Base-by-base conservation (phyloP, 1,140 invertebrate species). In the Chionoecetes opilio region DNA sequence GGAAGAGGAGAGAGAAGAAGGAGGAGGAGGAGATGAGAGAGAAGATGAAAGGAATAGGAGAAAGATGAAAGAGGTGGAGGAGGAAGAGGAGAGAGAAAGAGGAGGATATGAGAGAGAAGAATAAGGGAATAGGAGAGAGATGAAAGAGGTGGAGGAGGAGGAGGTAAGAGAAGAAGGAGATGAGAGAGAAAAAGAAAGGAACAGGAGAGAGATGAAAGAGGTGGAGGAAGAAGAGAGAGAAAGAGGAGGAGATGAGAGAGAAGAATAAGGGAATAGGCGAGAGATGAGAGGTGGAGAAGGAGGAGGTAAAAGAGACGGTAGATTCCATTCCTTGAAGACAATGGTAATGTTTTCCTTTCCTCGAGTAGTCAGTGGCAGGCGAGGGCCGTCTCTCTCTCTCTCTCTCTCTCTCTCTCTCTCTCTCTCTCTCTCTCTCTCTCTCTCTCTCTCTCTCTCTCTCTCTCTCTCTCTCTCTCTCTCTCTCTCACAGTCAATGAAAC, bases 331-430 rank as follows among this genome's bases (percentile, higher is more conserved):
- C 86, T 37, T 37, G 88, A 90, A 90, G 88, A 90, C 88, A 90
- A 90, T 90, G 29, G 88, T 41, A 90, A 46, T 90, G n/a, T 90
- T 90, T 38, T 90, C 37, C 88, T 31, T 90, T 41, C 37, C 46
- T 38, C 46, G 11, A 31, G 29, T 6, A 46, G 34, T 41, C 37
- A 46, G 11, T 26, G 85, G 32, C 32, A 34, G 85, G 85, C 32
- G 34, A 32, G 37, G 32, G 63, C 6, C 21, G 63, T 75, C 63
- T 75, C 63, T 75, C 63, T 75, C 63, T 75, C 21, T 75, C 5
- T 75, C 63, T 87, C 85, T 87, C 85, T 38, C 29, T 86, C 3
- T 86, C n/a, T 84, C n/a, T 84, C 32, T 84, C 32, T 84, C 32
- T 34, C 82, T 84, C 82, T 84, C 32, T 84, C 82, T 84, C 82